phyloP scores from a whole-genome alignment of 2,797 vertebrate species.

The Acropternis orthonyx region DNA sequence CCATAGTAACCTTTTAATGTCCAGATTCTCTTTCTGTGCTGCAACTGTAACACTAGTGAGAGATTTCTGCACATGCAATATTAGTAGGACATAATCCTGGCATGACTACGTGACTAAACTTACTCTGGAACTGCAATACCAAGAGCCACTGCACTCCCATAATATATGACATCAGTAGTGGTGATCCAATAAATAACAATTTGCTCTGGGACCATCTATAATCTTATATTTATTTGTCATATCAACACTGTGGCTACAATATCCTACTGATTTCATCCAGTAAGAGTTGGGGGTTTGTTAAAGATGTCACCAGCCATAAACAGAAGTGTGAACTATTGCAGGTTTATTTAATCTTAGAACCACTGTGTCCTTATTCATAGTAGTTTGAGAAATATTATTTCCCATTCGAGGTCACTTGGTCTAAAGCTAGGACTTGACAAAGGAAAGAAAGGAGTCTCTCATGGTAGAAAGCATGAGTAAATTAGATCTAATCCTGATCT shows the following conservation, averaged over 20 bases:
- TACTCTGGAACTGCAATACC: neutral
- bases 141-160: neutral
- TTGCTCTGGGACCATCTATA: neutral
- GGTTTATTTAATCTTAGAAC: constrained; percentile 47
- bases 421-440: neutral
- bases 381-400: constrained; percentile 44
- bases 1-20: neutral
- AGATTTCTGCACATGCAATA: neutral
- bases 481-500: neutral
- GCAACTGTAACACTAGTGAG: neutral
- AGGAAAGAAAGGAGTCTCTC: neutral
- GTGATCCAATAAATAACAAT: neutral
- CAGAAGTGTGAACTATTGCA: constrained; percentile 14
- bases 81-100: neutral
- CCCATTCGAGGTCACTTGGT: neutral
- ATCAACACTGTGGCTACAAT: constrained; percentile 28
- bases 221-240: constrained; percentile 40
- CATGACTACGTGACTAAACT: neutral
- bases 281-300: constrained; percentile 35
- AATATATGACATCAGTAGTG: neutral
- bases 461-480: neutral
- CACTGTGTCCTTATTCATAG: neutral
- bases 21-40: neutral
- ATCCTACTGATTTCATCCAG: constrained; percentile 34
- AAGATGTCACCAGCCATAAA: constrained; percentile 55